Evolutionary conservation across 2,797 vertebrate genomes (phyloP).

Genomic region (Melanotaenia trifasciata): DNA sequence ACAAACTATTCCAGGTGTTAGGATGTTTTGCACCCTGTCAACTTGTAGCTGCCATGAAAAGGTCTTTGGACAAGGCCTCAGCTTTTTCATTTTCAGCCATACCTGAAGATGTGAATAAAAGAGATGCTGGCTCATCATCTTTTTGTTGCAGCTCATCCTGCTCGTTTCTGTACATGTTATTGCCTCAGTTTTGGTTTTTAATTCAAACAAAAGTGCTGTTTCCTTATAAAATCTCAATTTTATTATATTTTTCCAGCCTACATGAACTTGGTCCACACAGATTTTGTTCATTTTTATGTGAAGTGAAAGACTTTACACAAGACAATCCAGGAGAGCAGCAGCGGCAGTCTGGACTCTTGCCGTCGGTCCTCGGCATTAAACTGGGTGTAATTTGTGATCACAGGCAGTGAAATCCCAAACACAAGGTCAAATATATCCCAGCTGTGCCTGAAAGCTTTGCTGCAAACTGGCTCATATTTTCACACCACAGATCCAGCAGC

Average conservation of each 20-base stretch:
- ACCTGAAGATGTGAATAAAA: background rate
- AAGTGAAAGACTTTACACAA: background rate
- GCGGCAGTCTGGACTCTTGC: constrained; percentile 2
- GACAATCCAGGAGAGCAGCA: background rate
- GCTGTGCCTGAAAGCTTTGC: constrained; percentile 10
- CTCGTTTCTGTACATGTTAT: background rate
- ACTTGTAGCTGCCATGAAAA: background rate
- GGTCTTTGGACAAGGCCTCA: background rate
- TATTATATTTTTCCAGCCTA: background rate
- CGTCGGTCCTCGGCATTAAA: background rate
- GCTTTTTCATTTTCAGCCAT: background rate
- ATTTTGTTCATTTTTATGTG: background rate
- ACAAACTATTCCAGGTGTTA: background rate
- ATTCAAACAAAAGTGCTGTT: background rate
- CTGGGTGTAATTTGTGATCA: constrained; percentile 11
- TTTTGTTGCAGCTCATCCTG: background rate
- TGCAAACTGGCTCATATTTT: constrained; percentile 28
- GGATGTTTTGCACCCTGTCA: background rate
- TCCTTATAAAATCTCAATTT: background rate
- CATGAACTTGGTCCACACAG: background rate
- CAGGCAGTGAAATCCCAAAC: constrained; percentile 23
- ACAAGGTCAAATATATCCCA: constrained; percentile 28
- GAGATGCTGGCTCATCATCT: background rate
- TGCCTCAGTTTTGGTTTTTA: background rate
- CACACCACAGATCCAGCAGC: constrained; percentile 5